Base-by-base conservation (phyloP, 2,113 vertebrate genomes). In the Tychaedon coryphoeus region DNA sequence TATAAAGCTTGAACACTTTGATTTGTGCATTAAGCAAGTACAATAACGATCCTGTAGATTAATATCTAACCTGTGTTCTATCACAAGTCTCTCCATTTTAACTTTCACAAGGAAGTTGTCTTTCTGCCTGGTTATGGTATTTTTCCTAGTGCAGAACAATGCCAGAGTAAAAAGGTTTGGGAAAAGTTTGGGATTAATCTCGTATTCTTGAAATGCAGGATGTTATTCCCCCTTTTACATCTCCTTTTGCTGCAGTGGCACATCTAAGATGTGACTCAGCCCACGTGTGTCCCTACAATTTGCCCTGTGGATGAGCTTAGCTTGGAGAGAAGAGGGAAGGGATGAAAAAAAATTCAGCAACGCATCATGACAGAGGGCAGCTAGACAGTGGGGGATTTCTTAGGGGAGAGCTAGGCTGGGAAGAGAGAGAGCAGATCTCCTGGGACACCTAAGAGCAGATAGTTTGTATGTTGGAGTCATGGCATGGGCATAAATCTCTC, bases 11-110 rank as follows among this genome's bases (percentile, higher is more conserved):
- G 58, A 89, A 61, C 40, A 43, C 20, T 75, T 85, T 57, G 74
- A 69, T 78, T 93, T 94, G 58, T 90, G 26, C 36, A 38, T 51
- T 75, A 40, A 34, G 34, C 72, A 93, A 91, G 73, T 29, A 73
- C 26, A 81, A 38, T 65, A 93, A 75, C 31, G 61, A 60, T 73
- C 47, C 58, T 69, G 24, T 65, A 86, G 72, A 67, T 72, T 67
- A 57, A 17, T 77, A 84, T 89, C 56, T 93, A 94, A 77, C 28
- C 57, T 79, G 65, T 83, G 81, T 94, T 73, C 73, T 90, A 64
- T 87, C 94, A 80, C n/a, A 92, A 88, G 33, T 58, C 24, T 87
- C 54, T 86, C 10, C 25, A 43, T 94, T 95, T 91, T 82, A 88
- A 91, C 78, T 95, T 86, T 75, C 60, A 75, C 33, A 57, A 79